Percentiles rank a stretch among this genome's conserved stretches.
phyloP scores from a whole-genome alignment of 2,797 vertebrate species.

The Diplodus sargus region DNA sequence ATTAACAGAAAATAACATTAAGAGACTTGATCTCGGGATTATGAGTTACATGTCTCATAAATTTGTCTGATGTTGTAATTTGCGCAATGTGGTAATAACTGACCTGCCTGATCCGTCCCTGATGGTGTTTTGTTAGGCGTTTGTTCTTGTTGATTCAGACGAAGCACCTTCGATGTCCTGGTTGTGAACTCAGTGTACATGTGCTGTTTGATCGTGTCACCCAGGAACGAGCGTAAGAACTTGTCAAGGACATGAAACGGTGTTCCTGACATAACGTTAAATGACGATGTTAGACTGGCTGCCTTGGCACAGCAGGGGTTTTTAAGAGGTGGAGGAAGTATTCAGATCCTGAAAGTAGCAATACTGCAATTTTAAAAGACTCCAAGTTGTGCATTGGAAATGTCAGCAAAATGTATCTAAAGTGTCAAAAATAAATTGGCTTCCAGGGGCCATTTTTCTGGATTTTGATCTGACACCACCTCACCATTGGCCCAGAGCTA shows the following conservation, averaged over 20 bases:
- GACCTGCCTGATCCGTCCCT: too few species aligned
- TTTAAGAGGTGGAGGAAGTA: neutral
- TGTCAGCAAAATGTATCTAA: neutral
- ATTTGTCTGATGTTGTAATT: too few species aligned
- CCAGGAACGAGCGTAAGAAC: neutral
- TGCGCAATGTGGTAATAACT: too few species aligned
- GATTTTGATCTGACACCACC: neutral
- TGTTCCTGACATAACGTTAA: neutral
- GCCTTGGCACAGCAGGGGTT: neutral
- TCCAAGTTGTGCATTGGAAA: neutral
- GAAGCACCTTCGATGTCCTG: too few species aligned
- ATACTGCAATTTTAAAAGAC: neutral
- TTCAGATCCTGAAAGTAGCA: neutral
- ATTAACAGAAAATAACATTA: slow-evolving; percentile 16
- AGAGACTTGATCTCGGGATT: neutral
- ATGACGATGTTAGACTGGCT: neutral
- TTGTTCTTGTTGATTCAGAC: too few species aligned
- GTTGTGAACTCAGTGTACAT: too few species aligned
- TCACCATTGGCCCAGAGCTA: neutral
- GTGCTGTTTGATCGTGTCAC: neutral
- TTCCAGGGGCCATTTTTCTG: neutral
- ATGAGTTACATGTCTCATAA: slow-evolving; percentile 4
- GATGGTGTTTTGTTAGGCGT: too few species aligned
- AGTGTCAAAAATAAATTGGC: neutral
- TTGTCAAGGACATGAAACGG: slow-evolving; percentile 5